Base-by-base conservation (phyloP, 2,113 vertebrate species). In the Progne subis region DNA sequence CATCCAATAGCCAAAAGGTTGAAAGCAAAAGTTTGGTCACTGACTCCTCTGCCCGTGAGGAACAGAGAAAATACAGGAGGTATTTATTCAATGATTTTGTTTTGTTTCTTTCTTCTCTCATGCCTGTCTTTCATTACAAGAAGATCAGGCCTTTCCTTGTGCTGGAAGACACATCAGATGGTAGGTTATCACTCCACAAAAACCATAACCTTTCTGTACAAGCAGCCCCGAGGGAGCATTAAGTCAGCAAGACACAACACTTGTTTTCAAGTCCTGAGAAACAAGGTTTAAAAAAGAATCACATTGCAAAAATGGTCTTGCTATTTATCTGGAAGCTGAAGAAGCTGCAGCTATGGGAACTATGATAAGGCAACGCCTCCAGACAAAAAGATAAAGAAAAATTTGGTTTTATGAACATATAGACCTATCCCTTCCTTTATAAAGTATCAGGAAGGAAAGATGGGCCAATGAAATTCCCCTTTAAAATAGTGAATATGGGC, bases 201-300 rank as follows among this genome's bases (percentile, higher is more conserved):
- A 92, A 74, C 39, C 67, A 41, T 70, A 95, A 61, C 34, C 56
- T 70, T 70, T 57, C 86, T 85, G 26, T 43, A 69, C 46, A 56
- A 89, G 78, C 32, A 86, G 74, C 31, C 49, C 53, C 18, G 17
- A 87, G 80, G 53, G 78, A 84, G 69, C 61, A 70, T 76, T 68
- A 86, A 82, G 44, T 21, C 61, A 91, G 39, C 44, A 95, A 89
- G 81, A 82, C n/a, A 64, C 6, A 75, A 49, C 29, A 41, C 39
- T 76, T 71, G 41, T 83, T 94, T 93, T 64, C 80, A 94, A 32
- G 25, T 91, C 52, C 56, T 20, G 25, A 95, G 57, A 94, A 92
- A 92, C 28, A 79, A 91, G 41, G 19, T 57, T 94, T 52, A 68
- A 16, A 8, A 43, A 70, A 56, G 5, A 70, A 72, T 19, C 43